A percentile compares a stretch with the other conserved stretches of the same genome.
These are phyloP conservation scores for Crocallis elinguaria DNA, from an alignment of 2,888 invertebrate genomes.

Conservation along the genomic window DNA sequence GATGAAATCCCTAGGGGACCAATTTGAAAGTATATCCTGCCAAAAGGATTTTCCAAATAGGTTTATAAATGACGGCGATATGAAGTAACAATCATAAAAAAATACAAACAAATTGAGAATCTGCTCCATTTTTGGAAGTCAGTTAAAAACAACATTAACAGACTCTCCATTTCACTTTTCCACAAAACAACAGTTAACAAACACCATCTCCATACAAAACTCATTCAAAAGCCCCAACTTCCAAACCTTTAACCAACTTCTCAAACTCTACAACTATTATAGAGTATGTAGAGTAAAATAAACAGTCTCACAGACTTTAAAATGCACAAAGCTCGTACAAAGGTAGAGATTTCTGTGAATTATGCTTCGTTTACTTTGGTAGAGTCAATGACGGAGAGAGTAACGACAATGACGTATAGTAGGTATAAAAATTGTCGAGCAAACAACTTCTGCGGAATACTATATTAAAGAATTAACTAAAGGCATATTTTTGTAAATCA, in stretches of 20 bases:
- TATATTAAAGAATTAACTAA: too few relatives aligned
- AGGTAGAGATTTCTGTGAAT: not conserved
- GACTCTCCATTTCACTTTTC: not conserved
- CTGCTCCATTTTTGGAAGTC: too few relatives aligned
- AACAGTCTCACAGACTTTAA: not conserved
- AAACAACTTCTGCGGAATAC: not conserved
- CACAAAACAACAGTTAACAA: not conserved
- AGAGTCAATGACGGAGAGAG: not conserved
- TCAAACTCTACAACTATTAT: not conserved
- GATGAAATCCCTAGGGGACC: too few relatives aligned
- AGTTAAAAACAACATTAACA: too few relatives aligned
- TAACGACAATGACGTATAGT: too few relatives aligned
- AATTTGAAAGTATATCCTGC: too few relatives aligned
- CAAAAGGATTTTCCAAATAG: too few relatives aligned
- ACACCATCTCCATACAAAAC: not conserved
- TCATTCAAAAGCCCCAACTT: not conserved
- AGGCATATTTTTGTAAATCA: too few relatives aligned
- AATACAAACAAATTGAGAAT: too few relatives aligned
- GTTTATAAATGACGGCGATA: too few relatives aligned
- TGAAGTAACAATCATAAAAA: too few relatives aligned
- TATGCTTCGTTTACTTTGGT: not conserved
- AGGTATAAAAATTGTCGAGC: too few relatives aligned
- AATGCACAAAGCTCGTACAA: not conserved
- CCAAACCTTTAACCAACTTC: not conserved
- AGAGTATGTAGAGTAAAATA: not conserved